Evolutionary conservation across 2,113 vertebrate genomes (phyloP).

Genomic region (Catharus bicknelli): DNA sequence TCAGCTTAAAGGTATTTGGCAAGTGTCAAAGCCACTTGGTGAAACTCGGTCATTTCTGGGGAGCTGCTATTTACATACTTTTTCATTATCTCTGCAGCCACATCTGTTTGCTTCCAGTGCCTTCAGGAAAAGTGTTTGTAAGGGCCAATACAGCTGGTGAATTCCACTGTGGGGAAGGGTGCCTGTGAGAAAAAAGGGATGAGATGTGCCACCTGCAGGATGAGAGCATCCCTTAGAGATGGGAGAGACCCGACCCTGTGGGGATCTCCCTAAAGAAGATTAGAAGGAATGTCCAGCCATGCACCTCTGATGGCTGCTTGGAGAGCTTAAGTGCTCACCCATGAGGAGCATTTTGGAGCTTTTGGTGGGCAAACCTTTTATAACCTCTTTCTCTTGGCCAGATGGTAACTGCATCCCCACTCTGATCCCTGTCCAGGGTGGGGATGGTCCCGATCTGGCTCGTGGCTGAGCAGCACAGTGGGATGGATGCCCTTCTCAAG

Average conservation of each 20-base stretch:
- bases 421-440: background rate
- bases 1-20: conserved; percentile 55
- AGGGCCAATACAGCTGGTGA: conserved; percentile 39
- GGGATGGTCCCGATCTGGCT: background rate
- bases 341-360: background rate
- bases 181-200: background rate
- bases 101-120: conserved; percentile 60
- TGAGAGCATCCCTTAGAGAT: background rate
- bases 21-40: conserved; percentile 65
- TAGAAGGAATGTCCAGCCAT: background rate
- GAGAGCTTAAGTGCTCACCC: background rate
- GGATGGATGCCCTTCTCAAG: background rate
- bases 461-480: rapidly evolving
- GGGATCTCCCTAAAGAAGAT: background rate
- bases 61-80: conserved; percentile 54
- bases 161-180: background rate
- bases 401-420: rapidly evolving
- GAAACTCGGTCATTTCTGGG: conserved; percentile 21
- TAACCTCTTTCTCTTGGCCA: background rate
- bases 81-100: conserved; percentile 27
- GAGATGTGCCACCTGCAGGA: background rate
- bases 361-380: background rate
- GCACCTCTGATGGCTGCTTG: rapidly evolving
- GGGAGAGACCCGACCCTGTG: background rate
- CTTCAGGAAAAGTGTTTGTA: conserved; percentile 51